Evolutionary conservation across 2,113 vertebrate genomes (phyloP), one percentile per base, ranked within the genome.

Genomic region (Tonatia bakeri): DNA sequence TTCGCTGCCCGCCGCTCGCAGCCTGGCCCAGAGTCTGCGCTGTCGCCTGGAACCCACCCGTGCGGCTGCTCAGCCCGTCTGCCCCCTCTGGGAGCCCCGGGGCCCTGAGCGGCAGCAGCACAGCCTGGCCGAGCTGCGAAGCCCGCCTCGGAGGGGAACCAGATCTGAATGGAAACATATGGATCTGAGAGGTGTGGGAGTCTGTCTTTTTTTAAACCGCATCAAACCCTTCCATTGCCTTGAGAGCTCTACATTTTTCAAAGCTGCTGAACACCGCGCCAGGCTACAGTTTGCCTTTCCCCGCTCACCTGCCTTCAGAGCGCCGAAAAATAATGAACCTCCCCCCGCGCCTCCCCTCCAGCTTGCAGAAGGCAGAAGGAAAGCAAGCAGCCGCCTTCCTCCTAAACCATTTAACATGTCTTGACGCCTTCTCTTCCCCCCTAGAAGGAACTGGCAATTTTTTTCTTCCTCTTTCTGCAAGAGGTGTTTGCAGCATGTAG

Each of bases 351-450:
- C 90, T 40, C 89, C 79, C 67, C 92, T 82, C 50, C 80, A 82
- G 92, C 92, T 81, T 77, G 92, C 73, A 76, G 50, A 69, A 80
- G 94, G 94, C 75, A 38, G 64, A 22, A 69, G 65, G 83, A 64
- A 80, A 94, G 84, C 94, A 89, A 94, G 88, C 92, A 61, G 70
- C 83, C 33, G 36, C 45, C 64, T 89, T n/a, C 33, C 45, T 96
- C 61, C 94, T 38, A 54, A 54, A 36, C 64, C 28, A 8, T 40
- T 65, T 96, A 94, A 91, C 87, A 16, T 12, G 15, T 75, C 77
- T 84, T 3, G 5, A 73, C 85, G 33, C 64, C 52, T 56, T 20
- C 65, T 87, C 73, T 88, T 59, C 67, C 56, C 0, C 69, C 69
- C 69, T 14, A 26, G 77, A 65, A 59, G 52, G 75, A 87, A 67